These are phyloP conservation scores for Schizothorax lantsangensis DNA, from an alignment of 2,797 vertebrate species.

Conservation along the genomic window DNA sequence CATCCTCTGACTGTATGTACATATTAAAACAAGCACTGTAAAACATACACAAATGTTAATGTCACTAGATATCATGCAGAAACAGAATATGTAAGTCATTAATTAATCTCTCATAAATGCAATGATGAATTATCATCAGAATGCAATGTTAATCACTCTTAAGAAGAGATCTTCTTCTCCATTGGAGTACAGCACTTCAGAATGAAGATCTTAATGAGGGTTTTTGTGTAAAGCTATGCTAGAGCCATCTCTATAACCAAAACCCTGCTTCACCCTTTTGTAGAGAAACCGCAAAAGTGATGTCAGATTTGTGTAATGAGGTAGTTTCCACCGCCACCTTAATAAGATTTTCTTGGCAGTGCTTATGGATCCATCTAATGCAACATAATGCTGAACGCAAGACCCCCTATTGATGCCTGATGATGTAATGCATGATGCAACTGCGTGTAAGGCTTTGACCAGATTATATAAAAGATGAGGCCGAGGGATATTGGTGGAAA, in stretches of 20 bases:
- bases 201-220: constrained; percentile 12
- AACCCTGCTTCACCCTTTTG: constrained; percentile 3
- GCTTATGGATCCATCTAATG: constrained; percentile 55
- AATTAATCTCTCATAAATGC: neutral
- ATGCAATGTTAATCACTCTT: neutral
- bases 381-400: constrained; percentile 56
- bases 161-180: neutral
- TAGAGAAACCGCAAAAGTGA: constrained; percentile 35
- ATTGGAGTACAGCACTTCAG: neutral
- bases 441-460: constrained; percentile 63
- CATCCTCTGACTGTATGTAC: neutral
- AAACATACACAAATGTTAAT: neutral
- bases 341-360: constrained; percentile 51
- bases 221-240: neutral
- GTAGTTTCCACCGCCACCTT: constrained; percentile 37
- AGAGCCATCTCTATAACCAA: constrained; percentile 15
- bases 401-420: constrained; percentile 59
- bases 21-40: neutral
- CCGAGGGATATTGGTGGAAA: constrained; percentile 58
- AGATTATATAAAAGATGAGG: constrained; percentile 61
- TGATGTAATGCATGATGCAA: constrained; percentile 73
- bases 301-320: constrained; percentile 42
- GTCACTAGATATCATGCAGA: neutral
- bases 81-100: neutral
- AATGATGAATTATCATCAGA: neutral